Conservation (phyloP, 2,797 vertebrate species). For the Harpagifer antarcticus region DNA sequence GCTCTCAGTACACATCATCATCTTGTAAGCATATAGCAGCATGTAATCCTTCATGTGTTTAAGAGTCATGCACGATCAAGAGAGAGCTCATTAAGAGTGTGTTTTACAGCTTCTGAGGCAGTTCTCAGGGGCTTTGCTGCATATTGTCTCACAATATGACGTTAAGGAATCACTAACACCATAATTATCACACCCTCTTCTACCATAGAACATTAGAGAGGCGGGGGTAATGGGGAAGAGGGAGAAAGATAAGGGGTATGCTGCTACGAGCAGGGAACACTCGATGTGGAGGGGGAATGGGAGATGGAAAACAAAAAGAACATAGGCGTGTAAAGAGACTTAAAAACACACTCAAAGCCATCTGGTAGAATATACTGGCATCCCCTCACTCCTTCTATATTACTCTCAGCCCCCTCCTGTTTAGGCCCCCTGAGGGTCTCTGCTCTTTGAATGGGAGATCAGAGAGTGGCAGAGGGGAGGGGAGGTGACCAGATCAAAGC, state of each 20-base stretch:
- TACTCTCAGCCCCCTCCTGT: conserved; percentile 23
- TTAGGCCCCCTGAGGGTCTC: conserved; percentile 69
- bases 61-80: neutral
- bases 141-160: conserved; percentile 59
- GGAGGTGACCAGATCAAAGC: conserved; percentile 72
- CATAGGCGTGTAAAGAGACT: conserved; percentile 37
- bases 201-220: conserved; percentile 8
- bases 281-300: conserved; percentile 12
- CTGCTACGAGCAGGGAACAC: conserved; percentile 3
- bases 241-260: conserved; percentile 7
- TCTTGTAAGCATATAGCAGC: neutral
- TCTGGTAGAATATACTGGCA: conserved; percentile 65
- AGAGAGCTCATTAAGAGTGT: conserved; percentile 21
- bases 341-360: conserved; percentile 60
- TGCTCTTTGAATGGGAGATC: conserved; percentile 80
- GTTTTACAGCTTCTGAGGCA: conserved; percentile 42
- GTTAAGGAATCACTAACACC: conserved; percentile 65
- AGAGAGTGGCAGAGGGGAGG: conserved; percentile 70
- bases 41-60: conserved; percentile 23
- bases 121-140: conserved; percentile 39
- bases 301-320: conserved; percentile 48
- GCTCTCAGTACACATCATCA: neutral
- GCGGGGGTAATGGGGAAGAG: neutral
- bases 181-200: conserved; percentile 70
- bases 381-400: conserved; percentile 39